Evolutionary conservation across 2,888 invertebrate species (phyloP).

Genomic region (Panopea generosa): DNA sequence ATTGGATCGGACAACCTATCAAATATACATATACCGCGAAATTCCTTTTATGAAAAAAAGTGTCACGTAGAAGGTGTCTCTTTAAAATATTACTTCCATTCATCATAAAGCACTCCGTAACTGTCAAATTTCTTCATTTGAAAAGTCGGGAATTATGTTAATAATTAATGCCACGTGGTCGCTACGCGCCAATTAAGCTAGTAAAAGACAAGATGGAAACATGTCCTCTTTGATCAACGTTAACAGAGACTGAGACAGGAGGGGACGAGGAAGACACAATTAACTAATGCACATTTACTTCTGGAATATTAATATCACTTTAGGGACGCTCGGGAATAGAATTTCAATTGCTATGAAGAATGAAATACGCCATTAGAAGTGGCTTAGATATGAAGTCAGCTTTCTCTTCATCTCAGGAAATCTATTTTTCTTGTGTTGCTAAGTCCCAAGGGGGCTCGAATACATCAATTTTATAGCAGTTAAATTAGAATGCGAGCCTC

Average conservation of each 20-base stretch:
- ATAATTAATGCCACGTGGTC: conserved; percentile 47
- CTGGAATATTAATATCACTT: conserved; percentile 76
- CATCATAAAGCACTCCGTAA: conserved; percentile 53
- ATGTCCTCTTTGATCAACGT: conserved; percentile 38
- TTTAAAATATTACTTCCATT: conserved; percentile 52
- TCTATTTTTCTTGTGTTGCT: conserved; percentile 61
- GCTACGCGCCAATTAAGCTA: neutral
- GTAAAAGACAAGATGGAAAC: conserved; percentile 35
- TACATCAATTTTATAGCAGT: conserved; percentile 31
- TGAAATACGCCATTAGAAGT: conserved; percentile 58
- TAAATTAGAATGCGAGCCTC: conserved; percentile 62
- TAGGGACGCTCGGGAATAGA: conserved; percentile 64
- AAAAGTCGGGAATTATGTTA: conserved; percentile 27
- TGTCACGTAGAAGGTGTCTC: conserved; percentile 20
- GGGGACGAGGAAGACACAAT: conserved; percentile 71
- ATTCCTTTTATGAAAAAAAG: conserved; percentile 12
- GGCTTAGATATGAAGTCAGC: conserved; percentile 54
- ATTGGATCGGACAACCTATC: conserved; percentile 26
- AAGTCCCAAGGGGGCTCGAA: conserved; percentile 27
- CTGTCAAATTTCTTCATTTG: conserved; percentile 54
- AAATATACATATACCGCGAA: conserved; percentile 21
- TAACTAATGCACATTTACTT: conserved; percentile 77
- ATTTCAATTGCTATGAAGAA: conserved; percentile 70
- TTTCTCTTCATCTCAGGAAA: conserved; percentile 42
- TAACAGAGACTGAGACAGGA: conserved; percentile 46